Base-by-base conservation (phyloP, 2,888 invertebrate species). In the Tholera decimalis region DNA sequence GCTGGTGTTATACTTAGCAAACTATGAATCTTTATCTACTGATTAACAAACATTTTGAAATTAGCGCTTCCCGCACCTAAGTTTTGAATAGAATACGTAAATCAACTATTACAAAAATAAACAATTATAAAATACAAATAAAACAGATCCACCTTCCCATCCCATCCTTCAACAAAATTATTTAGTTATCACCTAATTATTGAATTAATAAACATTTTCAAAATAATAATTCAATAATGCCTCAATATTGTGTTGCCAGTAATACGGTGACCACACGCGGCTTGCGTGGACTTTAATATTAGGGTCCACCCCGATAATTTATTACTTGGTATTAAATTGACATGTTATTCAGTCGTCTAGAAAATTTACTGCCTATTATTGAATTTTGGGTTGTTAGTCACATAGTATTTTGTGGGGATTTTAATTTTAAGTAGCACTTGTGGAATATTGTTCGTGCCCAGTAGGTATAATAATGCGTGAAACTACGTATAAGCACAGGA, bases 351-450 rank as follows among this genome's bases (percentile, higher is more conserved):
- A n/a, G n/a, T n/a, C n/a, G n/a, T n/a, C n/a, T n/a, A n/a, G n/a
- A n/a, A n/a, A n/a, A n/a, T n/a, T n/a, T n/a, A n/a, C n/a, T 46
- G 65, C 51, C 69, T 78, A 55, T 71, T 75, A 70, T 73, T 76
- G 28, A 70, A 73, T 59, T 57, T 71, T 54, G 28, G 44, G 24
- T n/a, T n/a, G n/a, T 59, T 58, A 24, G 49, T 22, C 15, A 8
- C 11, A 5, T 5, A 46, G 13, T 41, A 37, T 66, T 73, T 35
- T 22, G 28, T 49, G 43, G 43, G 7, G 37, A 9, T 60, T 55
- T 54, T 41, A 58, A 54, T 70, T 73, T 51, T 37, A 41, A 24
- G 9, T n/a, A n/a, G n/a, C 33, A 46, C 26, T 50, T 13, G 18
- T 53, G 22, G 13, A 33, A 37, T 35, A 39, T n/a, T n/a, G n/a